These are phyloP conservation scores for Globodera ellingtonae DNA, from an alignment of 1,140 invertebrate genomes.

Conservation along the genomic window DNA sequence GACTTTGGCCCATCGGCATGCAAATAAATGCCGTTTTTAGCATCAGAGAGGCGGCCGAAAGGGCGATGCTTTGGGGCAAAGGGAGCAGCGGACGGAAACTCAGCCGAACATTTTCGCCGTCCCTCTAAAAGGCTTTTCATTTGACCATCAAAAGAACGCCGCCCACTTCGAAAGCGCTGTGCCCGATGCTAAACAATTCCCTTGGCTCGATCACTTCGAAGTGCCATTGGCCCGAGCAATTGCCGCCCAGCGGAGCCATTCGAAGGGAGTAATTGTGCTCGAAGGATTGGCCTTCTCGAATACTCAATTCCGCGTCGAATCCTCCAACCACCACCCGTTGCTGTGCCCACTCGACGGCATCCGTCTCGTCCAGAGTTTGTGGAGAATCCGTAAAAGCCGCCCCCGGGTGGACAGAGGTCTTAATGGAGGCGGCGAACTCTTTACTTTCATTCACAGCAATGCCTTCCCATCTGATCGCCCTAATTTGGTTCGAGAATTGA, in stretches of 20 bases:
- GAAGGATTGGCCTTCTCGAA: slow-evolving; percentile 2
- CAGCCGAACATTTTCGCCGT: slow-evolving; percentile 2
- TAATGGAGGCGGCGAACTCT: not conserved
- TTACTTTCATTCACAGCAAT: too few relatives aligned
- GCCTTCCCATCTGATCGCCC: too few relatives aligned
- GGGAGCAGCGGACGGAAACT: not conserved
- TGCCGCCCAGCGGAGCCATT: slow-evolving; percentile 2
- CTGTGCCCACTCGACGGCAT: slow-evolving; percentile 17
- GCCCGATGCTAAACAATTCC: not conserved
- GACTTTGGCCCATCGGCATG: slow-evolving; percentile 17
- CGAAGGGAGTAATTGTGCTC: slow-evolving; percentile 13
- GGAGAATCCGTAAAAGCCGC: not conserved
- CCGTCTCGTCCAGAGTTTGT: not conserved
- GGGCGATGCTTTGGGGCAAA: not conserved
- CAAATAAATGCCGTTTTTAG: slow-evolving; percentile 12
- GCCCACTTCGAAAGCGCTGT: not conserved
- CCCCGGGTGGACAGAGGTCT: not conserved
- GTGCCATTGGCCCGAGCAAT: slow-evolving; percentile 3
- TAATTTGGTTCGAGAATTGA: too few relatives aligned
- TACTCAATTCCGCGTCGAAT: slow-evolving; percentile 6
- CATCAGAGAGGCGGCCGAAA: not conserved
- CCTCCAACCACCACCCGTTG: not conserved
- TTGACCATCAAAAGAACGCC: not conserved
- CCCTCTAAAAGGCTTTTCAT: not conserved
- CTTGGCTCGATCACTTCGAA: slow-evolving; percentile 25